Base-by-base conservation (phyloP, 30 jellyfish, hydroid and myxozoan species). In the Aurelia sp. region DNA sequence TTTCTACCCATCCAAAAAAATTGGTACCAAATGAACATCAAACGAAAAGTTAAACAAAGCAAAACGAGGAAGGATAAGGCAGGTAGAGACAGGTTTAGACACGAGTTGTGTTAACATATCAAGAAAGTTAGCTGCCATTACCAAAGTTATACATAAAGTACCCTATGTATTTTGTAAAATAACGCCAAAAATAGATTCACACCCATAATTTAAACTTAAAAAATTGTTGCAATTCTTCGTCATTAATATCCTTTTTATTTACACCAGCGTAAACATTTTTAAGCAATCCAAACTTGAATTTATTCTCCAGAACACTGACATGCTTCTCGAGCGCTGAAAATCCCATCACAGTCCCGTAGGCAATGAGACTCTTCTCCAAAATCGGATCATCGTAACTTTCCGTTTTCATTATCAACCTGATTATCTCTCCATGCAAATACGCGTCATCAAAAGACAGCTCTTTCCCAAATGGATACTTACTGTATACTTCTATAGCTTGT, bases 191-290 rank as follows among this genome's bases (percentile, higher is more conserved):
- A 2, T 7, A 44, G 9, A 44, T 8, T 76, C 66, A 86, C 57
- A 82, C 76, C 97, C 97, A 91, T 50, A 82, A 82, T 63, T 91
- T 91, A 81, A 91, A 82, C 69, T 91, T 91, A 50, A 91, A 91
- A 38, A 91, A 91, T 4, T 59, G 35, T 40, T 76, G 89, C 33
- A 91, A 44, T 4, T 91, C 97, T n/a, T 82, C 87, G 72, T 91
- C 95, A 38, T 83, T 71, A 2, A 91, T 64, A 48, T 55, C 84
- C 60, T 78, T 84, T 9, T 62, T 68, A 41, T 82, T 83, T 19
- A 91, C 79, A 5, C 83, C 91, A 4, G 97, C 94, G 82, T 83
- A 91, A 60, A 91, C 92, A 18, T 65, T 61, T 57, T 78, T 57
- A 24, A 91, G 71, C 0, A 77, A 13, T 12, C 78, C 71, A 44